These are phyloP conservation scores for Galerucella pusilla DNA, from an alignment of 2,888 invertebrate genomes.

Conservation along the genomic window DNA sequence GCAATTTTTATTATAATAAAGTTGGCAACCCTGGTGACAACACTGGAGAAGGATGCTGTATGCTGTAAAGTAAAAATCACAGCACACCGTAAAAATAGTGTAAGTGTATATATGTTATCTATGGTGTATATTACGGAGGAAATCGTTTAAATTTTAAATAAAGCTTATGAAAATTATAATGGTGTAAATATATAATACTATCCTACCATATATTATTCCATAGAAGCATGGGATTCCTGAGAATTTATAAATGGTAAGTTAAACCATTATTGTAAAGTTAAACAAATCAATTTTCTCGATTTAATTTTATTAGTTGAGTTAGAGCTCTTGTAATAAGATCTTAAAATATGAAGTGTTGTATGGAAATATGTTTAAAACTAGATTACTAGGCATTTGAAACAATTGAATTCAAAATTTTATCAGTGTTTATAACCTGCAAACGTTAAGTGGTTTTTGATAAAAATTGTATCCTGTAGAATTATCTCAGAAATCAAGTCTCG, in stretches of 20 bases:
- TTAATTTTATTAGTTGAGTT: not conserved
- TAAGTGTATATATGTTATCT: no score
- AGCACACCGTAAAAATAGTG: no score
- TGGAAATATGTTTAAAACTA: no score
- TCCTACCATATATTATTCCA: conserved; percentile 2
- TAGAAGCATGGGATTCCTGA: conserved; percentile 35
- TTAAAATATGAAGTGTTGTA: no score
- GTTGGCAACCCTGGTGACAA: no score
- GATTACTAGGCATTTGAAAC: no score
- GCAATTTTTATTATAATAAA: no score
- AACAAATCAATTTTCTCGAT: not conserved
- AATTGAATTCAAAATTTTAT: not conserved
- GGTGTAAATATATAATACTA: not conserved
- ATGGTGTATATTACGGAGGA: not conserved
- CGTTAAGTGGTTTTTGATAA: not conserved
- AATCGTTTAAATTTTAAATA: not conserved
- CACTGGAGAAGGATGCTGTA: not conserved
- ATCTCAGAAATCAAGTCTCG: not conserved
- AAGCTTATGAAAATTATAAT: not conserved
- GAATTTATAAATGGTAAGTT: conserved; percentile 39
- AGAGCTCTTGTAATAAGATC: not conserved
- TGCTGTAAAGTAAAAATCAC: no score
- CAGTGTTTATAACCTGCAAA: not conserved
- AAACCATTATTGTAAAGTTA: not conserved
- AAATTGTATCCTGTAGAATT: not conserved